Evolutionary conservation across 2,113 vertebrate species (phyloP).

Genomic region (Shinisaurus crocodilurus): DNA sequence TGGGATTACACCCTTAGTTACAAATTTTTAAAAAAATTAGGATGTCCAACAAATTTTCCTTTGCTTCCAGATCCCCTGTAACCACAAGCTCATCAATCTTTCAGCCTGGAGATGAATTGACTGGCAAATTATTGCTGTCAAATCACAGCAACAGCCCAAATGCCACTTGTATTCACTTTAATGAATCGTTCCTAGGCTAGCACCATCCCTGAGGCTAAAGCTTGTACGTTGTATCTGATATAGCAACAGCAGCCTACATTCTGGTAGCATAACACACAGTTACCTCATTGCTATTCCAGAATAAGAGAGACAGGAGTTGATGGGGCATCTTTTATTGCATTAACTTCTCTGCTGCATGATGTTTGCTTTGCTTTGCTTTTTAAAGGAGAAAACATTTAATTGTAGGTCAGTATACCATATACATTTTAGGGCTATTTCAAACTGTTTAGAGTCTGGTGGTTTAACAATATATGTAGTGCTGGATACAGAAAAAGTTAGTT

Average conservation of each 20-base stretch:
- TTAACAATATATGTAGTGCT: background rate
- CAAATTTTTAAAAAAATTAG: background rate
- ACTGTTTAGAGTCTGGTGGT: background rate
- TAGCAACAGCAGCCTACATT: background rate
- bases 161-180: constrained; percentile 10
- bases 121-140: constrained; percentile 20
- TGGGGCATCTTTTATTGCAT: background rate
- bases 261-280: background rate
- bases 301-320: background rate
- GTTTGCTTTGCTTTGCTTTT: background rate
- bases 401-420: background rate
- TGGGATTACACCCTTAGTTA: too few relatives aligned
- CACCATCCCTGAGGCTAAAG: constrained; percentile 5
- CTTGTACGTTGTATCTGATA: background rate
- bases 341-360: background rate
- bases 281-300: background rate
- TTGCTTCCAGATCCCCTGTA: background rate
- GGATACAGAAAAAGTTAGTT: too few relatives aligned
- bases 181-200: constrained; percentile 18
- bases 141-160: constrained; percentile 8
- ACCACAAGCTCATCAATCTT: constrained; percentile 12
- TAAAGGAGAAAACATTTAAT: background rate
- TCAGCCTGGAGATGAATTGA: constrained; percentile 17
- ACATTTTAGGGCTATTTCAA: background rate
- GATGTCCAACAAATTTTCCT: background rate